phyloP scores from a whole-genome alignment of 2,888 invertebrate species.

The Drosophila mayaguana region DNA sequence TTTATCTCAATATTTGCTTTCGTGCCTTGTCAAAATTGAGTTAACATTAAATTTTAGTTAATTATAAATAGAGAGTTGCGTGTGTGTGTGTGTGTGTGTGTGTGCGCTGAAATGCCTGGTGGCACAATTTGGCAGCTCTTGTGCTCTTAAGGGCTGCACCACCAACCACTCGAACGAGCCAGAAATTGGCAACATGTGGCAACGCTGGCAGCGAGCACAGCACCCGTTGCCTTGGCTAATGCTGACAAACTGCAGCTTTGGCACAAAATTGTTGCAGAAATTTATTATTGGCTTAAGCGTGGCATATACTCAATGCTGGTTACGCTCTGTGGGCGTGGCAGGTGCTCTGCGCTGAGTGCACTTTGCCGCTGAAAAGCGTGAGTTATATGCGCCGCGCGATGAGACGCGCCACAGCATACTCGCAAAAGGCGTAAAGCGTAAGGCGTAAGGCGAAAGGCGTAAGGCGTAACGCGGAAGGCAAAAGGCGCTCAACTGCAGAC shows the following conservation, averaged over 20 bases:
- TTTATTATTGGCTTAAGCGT: slow-evolving; percentile 76
- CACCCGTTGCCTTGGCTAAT: slow-evolving; percentile 51
- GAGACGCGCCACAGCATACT: slow-evolving; percentile 11
- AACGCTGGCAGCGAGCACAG: slow-evolving; percentile 4
- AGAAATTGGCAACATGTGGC: slow-evolving; percentile 15
- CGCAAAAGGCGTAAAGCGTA: slow-evolving; percentile 8
- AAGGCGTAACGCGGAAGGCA: too few species aligned
- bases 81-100: slow-evolving; percentile 6
- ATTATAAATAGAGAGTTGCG: slow-evolving; percentile 53
- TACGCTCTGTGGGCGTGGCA: slow-evolving; percentile 28
- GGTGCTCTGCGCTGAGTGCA: slow-evolving; percentile 59
- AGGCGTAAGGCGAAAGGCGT: slow-evolving; percentile 15
- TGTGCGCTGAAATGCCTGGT: slow-evolving; percentile 13
- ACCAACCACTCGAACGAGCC: slow-evolving; percentile 28
- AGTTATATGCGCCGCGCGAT: slow-evolving; percentile 54
- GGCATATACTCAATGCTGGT: slow-evolving; percentile 38
- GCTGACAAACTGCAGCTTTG: slow-evolving; percentile 78
- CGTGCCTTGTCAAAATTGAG: slow-evolving; percentile 43
- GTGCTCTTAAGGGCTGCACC: neutral
- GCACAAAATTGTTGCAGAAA: slow-evolving; percentile 73
- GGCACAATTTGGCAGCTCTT: slow-evolving; percentile 21
- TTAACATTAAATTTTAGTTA: slow-evolving; percentile 54
- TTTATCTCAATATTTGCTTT: slow-evolving; percentile 46
- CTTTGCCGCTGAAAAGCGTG: slow-evolving; percentile 66
- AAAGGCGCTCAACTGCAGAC: slow-evolving; percentile 12